Evolutionary conservation across 2,113 vertebrate species (phyloP).

Genomic region (Ranitomeya imitator): DNA sequence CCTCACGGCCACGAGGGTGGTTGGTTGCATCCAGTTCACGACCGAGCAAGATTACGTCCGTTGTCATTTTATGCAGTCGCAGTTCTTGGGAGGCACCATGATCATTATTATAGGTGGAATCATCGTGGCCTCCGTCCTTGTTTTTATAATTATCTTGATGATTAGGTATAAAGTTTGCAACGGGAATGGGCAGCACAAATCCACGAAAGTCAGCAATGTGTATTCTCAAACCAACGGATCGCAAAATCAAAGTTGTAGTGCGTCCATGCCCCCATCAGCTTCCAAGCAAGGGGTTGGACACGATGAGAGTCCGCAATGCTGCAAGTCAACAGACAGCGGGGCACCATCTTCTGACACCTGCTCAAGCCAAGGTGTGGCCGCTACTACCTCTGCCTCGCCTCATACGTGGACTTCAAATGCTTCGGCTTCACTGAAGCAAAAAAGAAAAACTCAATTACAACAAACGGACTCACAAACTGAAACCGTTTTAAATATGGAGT

Average conservation of each 20-base stretch:
- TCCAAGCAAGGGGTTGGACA: conserved; percentile 88
- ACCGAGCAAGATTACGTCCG: conserved; percentile 96
- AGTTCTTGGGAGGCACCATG: conserved; percentile 98
- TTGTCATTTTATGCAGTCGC: conserved; percentile 98
- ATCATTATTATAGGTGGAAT: conserved; percentile 99
- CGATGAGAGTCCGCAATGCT: conserved; percentile 78
- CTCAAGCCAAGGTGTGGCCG: conserved; percentile 81
- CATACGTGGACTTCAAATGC: conserved; percentile 83
- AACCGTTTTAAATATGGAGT: conserved; percentile 74
- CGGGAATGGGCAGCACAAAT: conserved; percentile 84
- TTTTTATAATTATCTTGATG: conserved; percentile 99
- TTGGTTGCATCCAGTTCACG: conserved; percentile 94
- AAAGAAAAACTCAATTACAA: conserved; percentile 84
- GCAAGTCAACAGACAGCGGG: conserved; percentile 73
- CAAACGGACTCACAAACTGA: conserved; percentile 71
- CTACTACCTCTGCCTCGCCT: conserved; percentile 81
- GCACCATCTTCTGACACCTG: conserved; percentile 76
- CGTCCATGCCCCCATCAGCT: conserved; percentile 76
- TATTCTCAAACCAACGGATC: conserved; percentile 95
- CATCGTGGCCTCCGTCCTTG: conserved; percentile 94
- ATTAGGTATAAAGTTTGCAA: conserved; percentile 99
- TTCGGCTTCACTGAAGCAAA: conserved; percentile 81
- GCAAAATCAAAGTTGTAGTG: conserved; percentile 81
- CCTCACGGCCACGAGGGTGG: conserved; percentile 92
- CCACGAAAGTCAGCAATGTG: conserved; percentile 86